Base-by-base conservation (phyloP, 2,113 vertebrate genomes). In the Hucho hucho region DNA sequence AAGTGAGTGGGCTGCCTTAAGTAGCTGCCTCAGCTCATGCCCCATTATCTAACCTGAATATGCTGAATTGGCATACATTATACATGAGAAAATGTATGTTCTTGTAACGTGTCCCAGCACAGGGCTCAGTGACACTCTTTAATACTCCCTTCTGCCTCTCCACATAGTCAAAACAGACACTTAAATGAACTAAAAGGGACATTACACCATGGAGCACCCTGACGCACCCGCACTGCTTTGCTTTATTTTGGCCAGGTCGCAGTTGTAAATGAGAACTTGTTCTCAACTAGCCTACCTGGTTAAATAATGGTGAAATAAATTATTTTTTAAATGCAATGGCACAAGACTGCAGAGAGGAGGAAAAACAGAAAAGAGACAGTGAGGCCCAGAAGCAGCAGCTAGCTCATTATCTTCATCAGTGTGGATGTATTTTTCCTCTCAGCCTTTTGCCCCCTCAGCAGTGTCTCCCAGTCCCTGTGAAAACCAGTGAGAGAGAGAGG, bases 41-140 rank as follows among this genome's bases (percentile, higher is more conserved):
- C 70, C 76, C 37, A 43, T 89, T 87, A 86, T 83, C 77, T 68
- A 56, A 76, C 81, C 75, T 79, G 70, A 87, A 84, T 80, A 74
- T 83, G 85, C 81, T 89, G 87, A 86, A 79, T 79, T 80, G 66
- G 65, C 81, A 87, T 90, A 80, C 80, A 89, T 88, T 88, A 88
- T 83, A 77, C 76, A 90, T 82, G 37, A 43, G 9, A 43, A 43
- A 43, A 12, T 43, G 37, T 37, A 9, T 37, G 79, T 76, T 81
- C 77, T 79, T 87, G 75, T 77, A 81, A 67, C 87, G 71, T 65
- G 1, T 11, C 13, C n/a, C 47, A 65, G 64, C 56, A 46, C 26
- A 61, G 25, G 64, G 18, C 74, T 84, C 58, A 37, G 73, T 84
- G 76, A 78, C 79, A 82, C 74, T 24, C 7, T 13, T 64, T 69